Conservation (phyloP, 2,113 vertebrate genomes). For the Pelecanoides urinatrix region DNA sequence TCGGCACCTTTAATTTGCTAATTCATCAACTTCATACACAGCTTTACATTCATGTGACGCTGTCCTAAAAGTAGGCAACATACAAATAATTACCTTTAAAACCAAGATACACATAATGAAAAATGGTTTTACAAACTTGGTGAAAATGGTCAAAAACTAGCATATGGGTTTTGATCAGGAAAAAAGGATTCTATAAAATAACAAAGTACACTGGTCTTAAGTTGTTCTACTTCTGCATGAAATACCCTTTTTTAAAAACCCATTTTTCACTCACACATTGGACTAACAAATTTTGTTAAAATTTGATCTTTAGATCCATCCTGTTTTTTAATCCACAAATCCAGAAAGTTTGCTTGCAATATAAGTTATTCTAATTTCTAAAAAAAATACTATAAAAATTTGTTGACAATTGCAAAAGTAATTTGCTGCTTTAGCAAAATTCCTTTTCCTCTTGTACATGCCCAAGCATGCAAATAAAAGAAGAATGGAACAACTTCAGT, state of each 20-base stretch:
- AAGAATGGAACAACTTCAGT: neutral
- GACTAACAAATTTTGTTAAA: neutral
- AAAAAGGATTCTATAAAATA: neutral
- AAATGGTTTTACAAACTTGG: neutral
- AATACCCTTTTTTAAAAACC: neutral
- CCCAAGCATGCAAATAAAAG: neutral
- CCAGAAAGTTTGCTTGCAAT: neutral
- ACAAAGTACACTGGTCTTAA: neutral
- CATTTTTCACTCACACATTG: neutral
- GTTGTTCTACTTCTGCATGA: neutral
- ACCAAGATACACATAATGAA: neutral
- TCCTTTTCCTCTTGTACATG: neutral
- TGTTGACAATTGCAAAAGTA: neutral
- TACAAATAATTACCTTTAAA: neutral
- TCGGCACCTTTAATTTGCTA: neutral
- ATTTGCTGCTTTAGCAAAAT: neutral
- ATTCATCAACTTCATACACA: neutral
- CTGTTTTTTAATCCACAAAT: neutral
- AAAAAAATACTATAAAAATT: neutral
- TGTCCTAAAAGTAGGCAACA: neutral
- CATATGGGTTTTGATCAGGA: neutral
- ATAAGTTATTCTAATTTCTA: neutral
- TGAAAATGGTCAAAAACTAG: neutral
- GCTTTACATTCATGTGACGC: neutral
- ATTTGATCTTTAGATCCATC: neutral